These are phyloP conservation scores for Calcarius lapponicus DNA, from an alignment of 2,797 vertebrate genomes.

Conservation along the genomic window DNA sequence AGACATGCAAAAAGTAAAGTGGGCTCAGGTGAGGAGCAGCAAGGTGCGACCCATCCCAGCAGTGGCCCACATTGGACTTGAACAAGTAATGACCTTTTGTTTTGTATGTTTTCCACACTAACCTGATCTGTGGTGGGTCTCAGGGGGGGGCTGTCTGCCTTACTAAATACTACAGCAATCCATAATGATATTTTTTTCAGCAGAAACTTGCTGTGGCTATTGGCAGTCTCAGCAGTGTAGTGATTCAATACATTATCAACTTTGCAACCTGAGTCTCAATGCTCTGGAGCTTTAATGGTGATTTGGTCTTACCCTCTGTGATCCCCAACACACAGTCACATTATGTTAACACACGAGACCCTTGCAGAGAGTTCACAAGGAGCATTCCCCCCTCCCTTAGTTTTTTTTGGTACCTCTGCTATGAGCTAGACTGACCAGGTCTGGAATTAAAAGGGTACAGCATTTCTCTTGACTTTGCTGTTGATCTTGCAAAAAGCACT, in stretches of 20 bases:
- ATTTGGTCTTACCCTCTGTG: neutral
- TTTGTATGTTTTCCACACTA: neutral
- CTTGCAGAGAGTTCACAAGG: neutral
- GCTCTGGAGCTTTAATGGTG: neutral
- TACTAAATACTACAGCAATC: neutral
- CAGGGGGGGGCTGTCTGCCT: neutral
- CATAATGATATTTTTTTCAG: neutral
- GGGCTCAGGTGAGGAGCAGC: neutral
- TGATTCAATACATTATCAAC: neutral
- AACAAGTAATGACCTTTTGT: neutral
- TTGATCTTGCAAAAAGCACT: neutral
- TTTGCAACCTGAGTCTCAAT: neutral
- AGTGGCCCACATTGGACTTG: neutral
- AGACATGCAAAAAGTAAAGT: neutral
- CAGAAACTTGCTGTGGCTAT: slow-evolving; percentile 5
- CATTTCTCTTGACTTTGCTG: neutral
- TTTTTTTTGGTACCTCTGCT: neutral
- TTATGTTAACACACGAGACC: neutral
- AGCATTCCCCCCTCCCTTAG: neutral
- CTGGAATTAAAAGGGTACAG: neutral
- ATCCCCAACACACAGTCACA: neutral
- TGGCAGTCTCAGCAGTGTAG: neutral
- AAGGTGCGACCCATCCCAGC: neutral
- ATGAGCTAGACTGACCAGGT: neutral
- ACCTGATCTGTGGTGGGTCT: neutral